Evolutionary conservation across 2,888 invertebrate genomes (phyloP).

Genomic region (Cantharis rufa): DNA sequence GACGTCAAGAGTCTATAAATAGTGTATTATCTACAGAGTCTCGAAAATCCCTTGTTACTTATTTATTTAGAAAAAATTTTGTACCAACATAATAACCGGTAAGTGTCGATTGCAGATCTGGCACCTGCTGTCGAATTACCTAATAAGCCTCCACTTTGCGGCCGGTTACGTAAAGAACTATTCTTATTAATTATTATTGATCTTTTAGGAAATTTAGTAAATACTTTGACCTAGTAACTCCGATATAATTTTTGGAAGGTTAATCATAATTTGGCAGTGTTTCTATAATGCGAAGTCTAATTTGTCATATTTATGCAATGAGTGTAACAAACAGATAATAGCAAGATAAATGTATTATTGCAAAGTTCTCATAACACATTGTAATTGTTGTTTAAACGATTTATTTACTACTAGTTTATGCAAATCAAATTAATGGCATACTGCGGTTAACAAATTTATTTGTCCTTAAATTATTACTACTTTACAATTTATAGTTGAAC

Average conservation of each 20-base stretch:
- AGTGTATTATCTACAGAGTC: too few species aligned
- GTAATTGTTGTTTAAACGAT: not conserved
- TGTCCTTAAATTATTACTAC: not conserved
- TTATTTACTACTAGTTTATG: not conserved
- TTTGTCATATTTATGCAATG: not conserved
- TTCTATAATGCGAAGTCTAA: not conserved
- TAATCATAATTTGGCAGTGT: not conserved
- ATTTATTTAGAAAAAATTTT: too few species aligned
- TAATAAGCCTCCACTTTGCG: too few species aligned
- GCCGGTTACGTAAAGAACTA: too few species aligned
- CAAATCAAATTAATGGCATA: not conserved
- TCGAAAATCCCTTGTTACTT: too few species aligned
- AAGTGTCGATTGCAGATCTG: too few species aligned
- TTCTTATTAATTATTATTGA: not conserved
- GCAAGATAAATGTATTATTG: not conserved
- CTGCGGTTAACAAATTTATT: not conserved
- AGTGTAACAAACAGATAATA: not conserved
- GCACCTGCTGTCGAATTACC: too few species aligned
- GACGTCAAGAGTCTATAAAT: too few species aligned
- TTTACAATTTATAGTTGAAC: not conserved
- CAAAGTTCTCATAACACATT: not conserved
- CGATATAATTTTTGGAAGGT: not conserved
- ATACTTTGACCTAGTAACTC: not conserved
- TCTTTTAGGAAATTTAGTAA: not conserved
- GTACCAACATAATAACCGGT: too few species aligned